Conservation (phyloP, 2,113 vertebrate species). For the Perognathus longimembris region DNA sequence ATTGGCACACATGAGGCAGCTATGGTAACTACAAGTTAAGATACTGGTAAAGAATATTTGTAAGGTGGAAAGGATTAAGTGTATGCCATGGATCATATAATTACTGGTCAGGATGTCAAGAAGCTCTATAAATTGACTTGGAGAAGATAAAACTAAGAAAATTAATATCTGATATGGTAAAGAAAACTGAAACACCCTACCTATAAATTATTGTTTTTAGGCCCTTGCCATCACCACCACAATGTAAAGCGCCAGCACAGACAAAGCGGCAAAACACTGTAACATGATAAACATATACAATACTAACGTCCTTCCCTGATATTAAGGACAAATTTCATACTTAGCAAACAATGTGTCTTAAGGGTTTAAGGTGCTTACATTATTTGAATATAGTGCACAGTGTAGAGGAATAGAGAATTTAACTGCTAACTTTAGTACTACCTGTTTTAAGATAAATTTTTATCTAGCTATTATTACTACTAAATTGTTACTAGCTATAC, state of each 20-base stretch:
- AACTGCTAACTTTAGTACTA: not conserved
- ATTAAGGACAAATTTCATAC: slow-evolving; percentile 17
- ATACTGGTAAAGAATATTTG: not conserved
- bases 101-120: not conserved
- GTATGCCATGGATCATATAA: not conserved
- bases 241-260: not conserved
- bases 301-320: not conserved
- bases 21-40: not conserved
- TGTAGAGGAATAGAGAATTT: slow-evolving; percentile 5
- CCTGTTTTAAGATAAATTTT: slow-evolving; percentile 15
- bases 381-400: not conserved
- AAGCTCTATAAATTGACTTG: not conserved
- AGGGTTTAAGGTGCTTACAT: not conserved
- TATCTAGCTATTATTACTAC: too few species aligned
- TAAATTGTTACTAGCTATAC: slow-evolving; percentile 2
- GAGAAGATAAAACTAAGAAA: slow-evolving; percentile 19
- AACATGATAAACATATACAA: not conserved
- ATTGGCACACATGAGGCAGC: not conserved
- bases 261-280: not conserved
- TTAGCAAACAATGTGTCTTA: not conserved
- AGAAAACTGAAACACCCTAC: not conserved
- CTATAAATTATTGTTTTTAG: not conserved
- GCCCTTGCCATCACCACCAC: too few species aligned
- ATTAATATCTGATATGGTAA: not conserved
- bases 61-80: slow-evolving; percentile 14